phyloP scores from a whole-genome alignment of 2,888 invertebrate genomes.

The Drosophila multiciliata region DNA sequence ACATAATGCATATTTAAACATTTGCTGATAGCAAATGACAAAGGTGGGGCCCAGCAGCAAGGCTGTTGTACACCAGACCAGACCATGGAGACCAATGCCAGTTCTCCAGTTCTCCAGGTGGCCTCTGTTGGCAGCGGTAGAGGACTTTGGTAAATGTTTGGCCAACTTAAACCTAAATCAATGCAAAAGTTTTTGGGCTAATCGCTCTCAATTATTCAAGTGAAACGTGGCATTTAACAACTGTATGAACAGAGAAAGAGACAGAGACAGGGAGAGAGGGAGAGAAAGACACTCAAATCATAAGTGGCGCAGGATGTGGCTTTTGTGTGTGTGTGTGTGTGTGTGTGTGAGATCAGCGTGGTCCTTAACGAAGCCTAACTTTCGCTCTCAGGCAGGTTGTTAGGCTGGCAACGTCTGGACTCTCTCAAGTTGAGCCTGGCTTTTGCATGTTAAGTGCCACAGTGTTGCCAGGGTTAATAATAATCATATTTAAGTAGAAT shows the following conservation, averaged over 20 bases:
- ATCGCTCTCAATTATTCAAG: conserved; percentile 84
- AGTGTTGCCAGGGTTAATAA: conserved; percentile 71
- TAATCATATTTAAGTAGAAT: conserved; percentile 75
- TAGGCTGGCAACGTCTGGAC: conserved; percentile 53
- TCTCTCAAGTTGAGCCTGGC: conserved; percentile 53
- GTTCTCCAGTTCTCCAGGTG: background rate
- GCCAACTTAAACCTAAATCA: conserved; percentile 82
- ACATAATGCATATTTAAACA: conserved; percentile 81
- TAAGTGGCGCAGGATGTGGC: conserved; percentile 33
- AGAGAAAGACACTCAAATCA: conserved; percentile 43
- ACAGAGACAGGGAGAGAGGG: background rate
- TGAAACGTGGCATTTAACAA: conserved; percentile 84
- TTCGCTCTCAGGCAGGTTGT: conserved; percentile 64
- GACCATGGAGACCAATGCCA: conserved; percentile 45
- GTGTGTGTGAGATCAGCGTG: conserved; percentile 16
- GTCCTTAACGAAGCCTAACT: conserved; percentile 77
- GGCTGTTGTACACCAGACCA: conserved; percentile 27
- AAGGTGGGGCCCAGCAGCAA: conserved; percentile 56
- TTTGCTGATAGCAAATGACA: conserved; percentile 81
- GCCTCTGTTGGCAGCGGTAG: conserved; percentile 3
- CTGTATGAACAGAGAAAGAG: conserved; percentile 68
- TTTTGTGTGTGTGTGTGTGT: conserved; percentile 1
- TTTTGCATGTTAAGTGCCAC: conserved; percentile 64
- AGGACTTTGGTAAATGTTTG: conserved; percentile 70
- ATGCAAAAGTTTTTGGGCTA: conserved; percentile 83